phyloP scores from a whole-genome alignment of 2,797 vertebrate genomes.

The Delichon dasypus region DNA sequence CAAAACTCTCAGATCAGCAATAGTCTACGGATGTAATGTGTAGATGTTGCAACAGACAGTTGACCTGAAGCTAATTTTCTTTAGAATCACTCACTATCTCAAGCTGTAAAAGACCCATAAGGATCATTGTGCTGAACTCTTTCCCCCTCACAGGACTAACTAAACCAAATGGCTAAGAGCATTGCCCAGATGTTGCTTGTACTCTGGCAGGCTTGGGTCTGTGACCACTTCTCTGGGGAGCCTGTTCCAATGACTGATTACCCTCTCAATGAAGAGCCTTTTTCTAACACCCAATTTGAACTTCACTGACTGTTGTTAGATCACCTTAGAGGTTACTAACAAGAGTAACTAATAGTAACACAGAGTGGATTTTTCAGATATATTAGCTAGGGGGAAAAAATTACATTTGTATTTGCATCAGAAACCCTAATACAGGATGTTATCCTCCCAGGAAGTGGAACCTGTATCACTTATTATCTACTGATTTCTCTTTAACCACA shows the following conservation, averaged over 20 bases:
- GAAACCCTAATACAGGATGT: background rate
- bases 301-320: background rate
- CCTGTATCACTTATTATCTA: accelerated
- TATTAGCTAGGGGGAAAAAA: background rate
- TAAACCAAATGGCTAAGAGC: background rate
- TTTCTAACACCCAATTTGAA: background rate
- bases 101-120: background rate
- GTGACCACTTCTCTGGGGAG: background rate
- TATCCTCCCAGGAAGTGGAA: background rate
- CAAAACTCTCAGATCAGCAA: background rate
- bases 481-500: background rate
- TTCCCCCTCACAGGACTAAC: background rate
- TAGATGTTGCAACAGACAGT: background rate
- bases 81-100: background rate
- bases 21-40: background rate
- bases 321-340: background rate
- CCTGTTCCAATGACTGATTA: background rate
- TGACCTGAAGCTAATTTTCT: background rate
- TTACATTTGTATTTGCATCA: background rate
- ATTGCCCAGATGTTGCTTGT: background rate
- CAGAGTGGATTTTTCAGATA: background rate
- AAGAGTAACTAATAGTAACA: background rate
- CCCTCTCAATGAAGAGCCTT: background rate
- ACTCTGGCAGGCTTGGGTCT: background rate
- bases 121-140: background rate